Conservation (phyloP, 2,888 invertebrate species). For the Elaeidobius kamerunicus region DNA sequence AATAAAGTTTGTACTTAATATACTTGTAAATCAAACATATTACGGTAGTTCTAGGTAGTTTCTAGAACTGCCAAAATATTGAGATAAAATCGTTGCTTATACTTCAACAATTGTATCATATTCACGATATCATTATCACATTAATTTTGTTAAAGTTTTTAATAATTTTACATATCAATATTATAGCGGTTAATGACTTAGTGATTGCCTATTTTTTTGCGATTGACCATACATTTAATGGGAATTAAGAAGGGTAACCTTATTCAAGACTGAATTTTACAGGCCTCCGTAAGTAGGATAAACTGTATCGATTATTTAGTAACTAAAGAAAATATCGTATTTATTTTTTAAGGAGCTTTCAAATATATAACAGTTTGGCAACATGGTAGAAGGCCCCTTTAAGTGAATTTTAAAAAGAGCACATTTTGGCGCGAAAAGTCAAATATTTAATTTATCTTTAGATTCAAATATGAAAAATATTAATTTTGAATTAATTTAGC, state of each 20-base stretch:
- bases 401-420: too few relatives aligned
- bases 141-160: slow-evolving; percentile 10
- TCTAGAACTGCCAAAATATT: neutral
- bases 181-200: slow-evolving; percentile 10
- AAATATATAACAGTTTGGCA: too few relatives aligned
- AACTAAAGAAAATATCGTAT: too few relatives aligned
- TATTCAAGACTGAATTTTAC: slow-evolving; percentile 22
- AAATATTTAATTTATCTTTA: too few relatives aligned
- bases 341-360: too few relatives aligned
- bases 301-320: neutral
- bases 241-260: slow-evolving; percentile 1
- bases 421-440: too few relatives aligned
- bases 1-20: too few relatives aligned
- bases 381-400: too few relatives aligned
- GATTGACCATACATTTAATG: slow-evolving; percentile 12
- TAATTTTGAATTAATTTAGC: too few relatives aligned
- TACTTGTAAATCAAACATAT: too few relatives aligned
- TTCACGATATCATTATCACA: slow-evolving; percentile 2
- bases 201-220: neutral
- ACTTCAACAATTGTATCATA: slow-evolving; percentile 4
- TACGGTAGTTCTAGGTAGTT: neutral
- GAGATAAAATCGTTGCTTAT: slow-evolving; percentile 1
- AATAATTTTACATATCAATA: slow-evolving; percentile 19
- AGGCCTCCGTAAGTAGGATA: slow-evolving; percentile 5
- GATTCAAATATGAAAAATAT: too few relatives aligned